Evolutionary conservation across 23 tunicate species (phyloP), one percentile per base, ranked within the genome.

Genomic region (Clavelina lepadiformis): DNA sequence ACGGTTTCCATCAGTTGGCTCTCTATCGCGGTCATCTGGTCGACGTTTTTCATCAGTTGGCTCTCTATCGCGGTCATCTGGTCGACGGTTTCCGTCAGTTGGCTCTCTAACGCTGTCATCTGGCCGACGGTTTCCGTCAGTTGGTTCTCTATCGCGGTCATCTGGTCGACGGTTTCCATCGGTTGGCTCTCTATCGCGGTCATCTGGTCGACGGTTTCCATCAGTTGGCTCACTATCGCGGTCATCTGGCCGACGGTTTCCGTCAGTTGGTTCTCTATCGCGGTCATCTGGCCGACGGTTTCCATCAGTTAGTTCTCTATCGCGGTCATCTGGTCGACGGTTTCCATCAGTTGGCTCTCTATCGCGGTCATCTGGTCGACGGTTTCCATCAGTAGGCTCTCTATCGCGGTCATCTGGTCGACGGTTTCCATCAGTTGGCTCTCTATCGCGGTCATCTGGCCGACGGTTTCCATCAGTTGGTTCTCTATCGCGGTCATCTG

Each of bases 341-440:
- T 13, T 4, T 58, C 65, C 4, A 5, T 58, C 65, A 58, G 23
- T 31, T 28, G 65, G 65, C n/a, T 58, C 23, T 58, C 34, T 6
- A 11, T 58, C 34, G 28, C 65, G 35, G 19, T 58, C 65, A 7
- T 58, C 35, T 28, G 65, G 65, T 24, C 29, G 65, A 27, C 65
- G 33, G n/a, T 58, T 35, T 41, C 49, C 13, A 41, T 41, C 49
- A 41, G 11, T 41, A 15, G 49, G 49, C 4, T 13, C 65, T 13
- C 6, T 11, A 11, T 13, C 35, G 28, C 34, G 28, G 4, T 23
- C 65, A 26, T 25, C 19, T 8, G 47, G 47, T 24, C 20, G 15
- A 7, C 50, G 15, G 34, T 58, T 35, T 7, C 6, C 6, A 5
- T 5, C 32, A 5, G 5, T 11, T 5, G 28, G 7, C 28, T 31